Base-by-base conservation (phyloP, 2,888 invertebrate genomes). In the Chirona hameri region DNA sequence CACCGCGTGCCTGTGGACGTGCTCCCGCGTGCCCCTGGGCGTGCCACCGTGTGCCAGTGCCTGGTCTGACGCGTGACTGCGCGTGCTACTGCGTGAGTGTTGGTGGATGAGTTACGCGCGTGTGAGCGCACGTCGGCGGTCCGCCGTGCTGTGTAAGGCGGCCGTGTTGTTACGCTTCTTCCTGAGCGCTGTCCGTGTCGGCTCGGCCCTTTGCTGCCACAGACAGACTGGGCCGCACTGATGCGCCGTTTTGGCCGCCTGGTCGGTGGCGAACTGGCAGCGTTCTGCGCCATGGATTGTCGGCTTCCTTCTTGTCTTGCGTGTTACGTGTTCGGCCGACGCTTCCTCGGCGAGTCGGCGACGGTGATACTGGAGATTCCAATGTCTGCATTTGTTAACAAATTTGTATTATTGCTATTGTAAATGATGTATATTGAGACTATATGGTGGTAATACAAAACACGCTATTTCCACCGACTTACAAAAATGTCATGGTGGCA, bases 341-440 rank as follows among this genome's bases (percentile, higher is more conserved):
- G n/a, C 69, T 29, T 12, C 14, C 9, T 48, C 12, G 7, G 7
- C 69, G 29, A 3, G 29, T 14, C 69, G 69, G 9, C 69, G 21
- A n/a, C 69, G 29, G 69, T 69, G 69, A 69, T 69, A 69, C 29
- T 12, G 69, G 69, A 69, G 69, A 69, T 69, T 69, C 69, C 69
- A 29, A n/a, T 29, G 69, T 27, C 27, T 69, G n/a, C 69, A 29
- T 69, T 69, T 69, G 69, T 69, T 69, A 29, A 29, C 69, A 29
- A 4, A n/a, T 29, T 15, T 69, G 69, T 69, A 69, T 69, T 69
- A 69, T 69, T 69, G 69, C 69, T 69, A 69, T n/a, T 69, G 69
- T 69, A 69, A 69, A 69, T 12, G 29, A 69, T 69, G 69, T 69
- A 69, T 69, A 69, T 69, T 69, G 69, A 69, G 29, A 15, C 29